phyloP scores from a whole-genome alignment of 2,888 invertebrate genomes.

The Eupelmus urozonus region DNA sequence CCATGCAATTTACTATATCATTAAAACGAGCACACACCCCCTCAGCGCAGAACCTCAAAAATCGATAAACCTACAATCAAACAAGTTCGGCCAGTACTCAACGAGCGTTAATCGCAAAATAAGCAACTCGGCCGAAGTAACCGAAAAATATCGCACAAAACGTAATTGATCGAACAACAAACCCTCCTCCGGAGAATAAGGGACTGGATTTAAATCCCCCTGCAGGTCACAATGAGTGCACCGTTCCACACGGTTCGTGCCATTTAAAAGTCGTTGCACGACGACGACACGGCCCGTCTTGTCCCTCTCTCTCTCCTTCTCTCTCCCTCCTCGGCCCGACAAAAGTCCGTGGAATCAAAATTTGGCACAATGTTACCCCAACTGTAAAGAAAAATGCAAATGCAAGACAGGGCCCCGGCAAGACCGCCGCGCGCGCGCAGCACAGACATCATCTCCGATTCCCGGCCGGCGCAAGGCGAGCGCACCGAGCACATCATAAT shows the following conservation, averaged over 20 bases:
- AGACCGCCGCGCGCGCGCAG: not conserved
- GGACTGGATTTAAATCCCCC: conserved; percentile 54
- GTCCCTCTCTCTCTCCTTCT: conserved; percentile 27
- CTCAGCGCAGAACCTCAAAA: too few relatives aligned
- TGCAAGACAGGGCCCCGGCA: conserved; percentile 5
- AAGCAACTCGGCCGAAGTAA: too few relatives aligned
- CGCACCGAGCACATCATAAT: conserved; percentile 3
- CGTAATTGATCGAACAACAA: conserved; percentile 39
- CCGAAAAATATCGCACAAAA: conserved; percentile 31
- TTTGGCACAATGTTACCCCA: conserved; percentile 48
- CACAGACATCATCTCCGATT: conserved; percentile 30
- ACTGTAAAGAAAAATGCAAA: conserved; percentile 54
- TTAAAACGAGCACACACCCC: too few relatives aligned
- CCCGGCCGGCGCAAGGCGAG: conserved; percentile 30
- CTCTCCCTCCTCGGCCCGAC: conserved; percentile 25
- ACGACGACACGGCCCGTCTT: not conserved
- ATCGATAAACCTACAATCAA: too few relatives aligned
- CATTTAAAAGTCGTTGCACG: conserved; percentile 62
- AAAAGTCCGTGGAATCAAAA: conserved; percentile 53
- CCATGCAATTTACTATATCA: too few relatives aligned
- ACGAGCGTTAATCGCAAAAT: too few relatives aligned
- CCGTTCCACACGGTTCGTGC: conserved; percentile 26
- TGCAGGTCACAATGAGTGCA: not conserved
- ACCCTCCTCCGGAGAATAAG: not conserved
- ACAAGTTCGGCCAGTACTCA: too few relatives aligned